Evolutionary conservation across 23 tunicate species (phyloP).

Genomic region (Phallusia fumigata): DNA sequence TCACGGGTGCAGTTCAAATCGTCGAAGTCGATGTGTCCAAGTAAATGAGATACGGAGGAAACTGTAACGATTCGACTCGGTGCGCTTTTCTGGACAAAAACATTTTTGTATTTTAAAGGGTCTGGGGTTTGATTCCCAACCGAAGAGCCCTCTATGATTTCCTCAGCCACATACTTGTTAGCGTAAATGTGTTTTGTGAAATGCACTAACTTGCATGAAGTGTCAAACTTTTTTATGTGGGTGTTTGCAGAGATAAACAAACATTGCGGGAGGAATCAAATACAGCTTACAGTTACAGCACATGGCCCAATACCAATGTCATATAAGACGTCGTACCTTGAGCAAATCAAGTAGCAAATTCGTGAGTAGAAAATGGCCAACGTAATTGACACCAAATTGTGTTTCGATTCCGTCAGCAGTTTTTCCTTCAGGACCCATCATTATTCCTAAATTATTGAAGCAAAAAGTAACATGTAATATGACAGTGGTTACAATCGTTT

Average conservation of each 20-base stretch:
- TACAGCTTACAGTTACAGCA: no score
- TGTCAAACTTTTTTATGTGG: no score
- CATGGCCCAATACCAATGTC: no score
- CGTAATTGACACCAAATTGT: constrained; percentile 9
- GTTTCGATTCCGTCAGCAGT: constrained; percentile 16
- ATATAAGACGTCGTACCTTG: constrained; percentile 8
- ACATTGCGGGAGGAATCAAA: no score
- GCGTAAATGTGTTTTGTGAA: no score
- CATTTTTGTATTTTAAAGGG: no score
- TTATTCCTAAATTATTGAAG: background rate
- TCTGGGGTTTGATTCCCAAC: no score
- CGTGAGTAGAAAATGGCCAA: constrained; percentile 28
- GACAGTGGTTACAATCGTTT: no score
- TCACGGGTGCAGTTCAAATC: background rate
- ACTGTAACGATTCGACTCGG: constrained; percentile 17
- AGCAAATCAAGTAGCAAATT: constrained; percentile 15
- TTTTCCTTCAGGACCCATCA: constrained; percentile 15
- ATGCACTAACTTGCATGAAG: no score
- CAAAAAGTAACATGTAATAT: background rate
- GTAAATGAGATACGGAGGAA: background rate
- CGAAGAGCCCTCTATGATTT: no score
- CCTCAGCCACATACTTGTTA: no score
- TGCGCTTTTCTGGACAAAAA: constrained; percentile 1
- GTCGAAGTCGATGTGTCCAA: constrained; percentile 1
- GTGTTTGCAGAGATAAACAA: no score